phyloP scores from a whole-genome alignment of 2,797 vertebrate genomes.

The Crax fasciolata region DNA sequence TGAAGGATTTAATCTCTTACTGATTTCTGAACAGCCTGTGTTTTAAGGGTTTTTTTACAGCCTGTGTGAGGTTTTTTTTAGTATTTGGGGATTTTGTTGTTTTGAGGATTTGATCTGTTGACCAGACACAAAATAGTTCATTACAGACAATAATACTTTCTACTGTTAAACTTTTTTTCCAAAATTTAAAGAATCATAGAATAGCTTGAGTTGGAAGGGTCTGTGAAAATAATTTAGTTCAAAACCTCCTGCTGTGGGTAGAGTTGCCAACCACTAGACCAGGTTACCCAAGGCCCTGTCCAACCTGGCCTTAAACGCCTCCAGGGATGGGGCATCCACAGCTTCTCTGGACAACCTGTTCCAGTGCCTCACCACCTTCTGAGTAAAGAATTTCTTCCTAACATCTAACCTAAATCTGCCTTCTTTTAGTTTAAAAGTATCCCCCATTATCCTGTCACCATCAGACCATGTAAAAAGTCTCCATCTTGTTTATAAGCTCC shows the following conservation, averaged over 20 bases:
- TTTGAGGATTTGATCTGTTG: not conserved
- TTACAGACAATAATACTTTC: not conserved
- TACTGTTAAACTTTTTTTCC: not conserved
- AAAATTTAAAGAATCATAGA: not conserved
- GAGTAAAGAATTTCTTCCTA: too few species aligned
- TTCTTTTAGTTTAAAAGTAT: too few species aligned
- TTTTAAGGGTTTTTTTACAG: not conserved
- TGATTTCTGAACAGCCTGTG: not conserved
- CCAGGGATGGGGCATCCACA: not conserved
- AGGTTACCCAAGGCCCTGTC: not conserved
- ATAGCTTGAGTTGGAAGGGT: not conserved
- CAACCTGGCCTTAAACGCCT: not conserved
- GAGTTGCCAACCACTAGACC: not conserved
- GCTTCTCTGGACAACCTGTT: not conserved
- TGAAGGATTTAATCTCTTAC: not conserved
- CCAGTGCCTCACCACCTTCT: not conserved
- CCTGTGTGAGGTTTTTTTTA: not conserved
- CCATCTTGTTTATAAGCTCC: too few species aligned
- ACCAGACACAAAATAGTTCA: not conserved
- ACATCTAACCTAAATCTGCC: too few species aligned
- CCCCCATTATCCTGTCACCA: too few species aligned
- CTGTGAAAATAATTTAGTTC: not conserved
- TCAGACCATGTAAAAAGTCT: too few species aligned
- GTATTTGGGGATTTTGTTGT: not conserved
- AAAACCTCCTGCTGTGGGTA: not conserved